A percentile compares a stretch with the other conserved stretches of the same genome.
Conservation (phyloP, 2,888 invertebrate species). For the Odontocerum albicorne region DNA sequence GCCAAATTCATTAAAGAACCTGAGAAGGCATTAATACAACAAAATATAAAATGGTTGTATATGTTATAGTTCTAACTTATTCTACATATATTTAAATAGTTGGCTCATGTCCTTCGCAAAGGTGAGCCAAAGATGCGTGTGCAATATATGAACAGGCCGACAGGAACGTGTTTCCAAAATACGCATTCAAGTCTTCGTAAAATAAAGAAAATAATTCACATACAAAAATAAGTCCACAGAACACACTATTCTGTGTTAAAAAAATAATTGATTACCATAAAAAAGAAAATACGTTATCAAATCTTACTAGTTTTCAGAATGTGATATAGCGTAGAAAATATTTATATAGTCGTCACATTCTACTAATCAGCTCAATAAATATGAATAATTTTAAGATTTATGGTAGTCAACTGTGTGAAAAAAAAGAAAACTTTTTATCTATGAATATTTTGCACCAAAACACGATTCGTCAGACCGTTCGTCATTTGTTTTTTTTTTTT, state of each 20-base stretch:
- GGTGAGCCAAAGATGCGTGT: conserved; percentile 42
- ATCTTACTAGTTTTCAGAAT: no score
- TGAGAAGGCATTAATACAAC: conserved; percentile 1
- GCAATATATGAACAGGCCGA: conserved; percentile 53
- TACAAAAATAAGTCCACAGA: no score
- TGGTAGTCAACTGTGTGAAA: no score
- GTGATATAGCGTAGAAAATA: no score
- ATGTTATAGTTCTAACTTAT: conserved; percentile 26
- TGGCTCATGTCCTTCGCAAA: conserved; percentile 16
- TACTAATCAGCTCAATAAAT: no score
- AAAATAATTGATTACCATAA: conserved; percentile 17
- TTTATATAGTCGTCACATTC: no score
- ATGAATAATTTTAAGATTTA: no score
- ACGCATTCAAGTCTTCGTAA: conserved; percentile 41
- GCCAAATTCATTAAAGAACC: neutral
- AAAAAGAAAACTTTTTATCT: neutral
- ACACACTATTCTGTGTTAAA: no score
- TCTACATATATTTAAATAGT: conserved; percentile 20
- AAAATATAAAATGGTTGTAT: conserved; percentile 22
- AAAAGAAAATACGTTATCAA: conserved; percentile 5
- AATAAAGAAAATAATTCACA: conserved; percentile 16
- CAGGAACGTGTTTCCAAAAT: conserved; percentile 56
- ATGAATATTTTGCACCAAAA: conserved; percentile 32
- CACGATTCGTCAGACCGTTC: conserved; percentile 27
- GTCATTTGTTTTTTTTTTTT: conserved; percentile 25